Base-by-base conservation (phyloP, 1,140 invertebrate genomes). In the Delia radicum region DNA sequence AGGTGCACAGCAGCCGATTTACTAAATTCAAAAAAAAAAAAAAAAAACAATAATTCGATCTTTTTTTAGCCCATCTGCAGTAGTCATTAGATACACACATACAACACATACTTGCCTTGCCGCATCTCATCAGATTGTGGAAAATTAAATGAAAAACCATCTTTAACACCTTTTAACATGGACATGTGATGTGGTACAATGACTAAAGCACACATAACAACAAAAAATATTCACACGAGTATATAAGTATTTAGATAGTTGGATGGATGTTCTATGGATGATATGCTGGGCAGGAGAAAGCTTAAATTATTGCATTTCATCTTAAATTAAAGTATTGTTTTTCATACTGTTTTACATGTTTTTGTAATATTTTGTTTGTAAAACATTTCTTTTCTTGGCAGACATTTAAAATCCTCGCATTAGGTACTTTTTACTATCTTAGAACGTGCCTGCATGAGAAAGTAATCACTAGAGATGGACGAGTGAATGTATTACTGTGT, bases 361-460 rank as follows among this genome's bases (percentile, higher is more conserved):
- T n/a, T 21, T 24, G 48, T 55, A 55, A 18, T 55, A 15, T 5
- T 42, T 42, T 42, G 12, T 42, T 1, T 24, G 18, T 55, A 21
- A 55, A 7, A 55, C 48, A 67, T 29, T 12, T 69, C n/a, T 33
- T 33, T 21, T 33, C 65, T 76, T 80, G 74, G 79, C 78, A 80
- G 79, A 79, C 78, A 62, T 74, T 77, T 75, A 69, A 80, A 82
- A 80, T 80, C 79, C 81, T 75, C 75, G 48, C n/a, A n/a, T n/a
- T n/a, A n/a, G n/a, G n/a, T n/a, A n/a, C n/a, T n/a, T n/a, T n/a
- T n/a, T n/a, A n/a, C n/a, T n/a, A n/a, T n/a, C n/a, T n/a, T n/a
- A n/a, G n/a, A n/a, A n/a, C n/a, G n/a, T n/a, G n/a, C n/a, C n/a
- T n/a, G n/a, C n/a, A n/a, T n/a, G n/a, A n/a, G n/a, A n/a, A n/a